Evolutionary conservation across 2,797 vertebrate species (phyloP).

Genomic region (Eulemur coronatus): DNA sequence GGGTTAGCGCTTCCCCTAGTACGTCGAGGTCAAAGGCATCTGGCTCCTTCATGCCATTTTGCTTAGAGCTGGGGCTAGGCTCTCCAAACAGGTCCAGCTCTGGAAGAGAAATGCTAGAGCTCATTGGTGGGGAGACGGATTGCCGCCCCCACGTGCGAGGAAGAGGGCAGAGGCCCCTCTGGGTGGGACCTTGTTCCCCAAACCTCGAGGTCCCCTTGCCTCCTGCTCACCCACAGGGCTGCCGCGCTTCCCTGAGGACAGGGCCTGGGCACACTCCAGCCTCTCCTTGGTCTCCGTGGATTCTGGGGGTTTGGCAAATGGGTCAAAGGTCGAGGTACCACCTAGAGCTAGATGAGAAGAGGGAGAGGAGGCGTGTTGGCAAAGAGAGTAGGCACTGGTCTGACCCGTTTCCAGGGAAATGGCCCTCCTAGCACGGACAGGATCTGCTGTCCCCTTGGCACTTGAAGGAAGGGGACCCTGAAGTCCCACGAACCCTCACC

Average conservation of each 20-base stretch:
- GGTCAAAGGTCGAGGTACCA: slow-evolving; percentile 79
- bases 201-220: background rate
- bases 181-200: background rate
- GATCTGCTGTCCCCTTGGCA: background rate
- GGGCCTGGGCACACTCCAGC: slow-evolving; percentile 69
- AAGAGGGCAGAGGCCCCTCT: background rate
- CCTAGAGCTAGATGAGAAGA: slow-evolving; percentile 52
- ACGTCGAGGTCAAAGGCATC: slow-evolving; percentile 88
- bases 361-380: background rate
- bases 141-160: background rate
- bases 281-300: slow-evolving; percentile 69
- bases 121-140: background rate
- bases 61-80: slow-evolving; percentile 81
- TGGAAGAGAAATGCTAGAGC: slow-evolving; percentile 41
- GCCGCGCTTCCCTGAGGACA: slow-evolving; percentile 69
- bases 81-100: slow-evolving; percentile 88
- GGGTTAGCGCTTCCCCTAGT: slow-evolving; percentile 86
- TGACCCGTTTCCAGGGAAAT: background rate
- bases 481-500: background rate
- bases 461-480: background rate
- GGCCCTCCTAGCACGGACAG: background rate
- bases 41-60: slow-evolving; percentile 88
- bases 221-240: slow-evolving; percentile 84
- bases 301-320: slow-evolving; percentile 80
- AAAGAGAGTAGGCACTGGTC: background rate